phyloP scores from a whole-genome alignment of 1,140 invertebrate genomes.

The Diorhabda elongata region DNA sequence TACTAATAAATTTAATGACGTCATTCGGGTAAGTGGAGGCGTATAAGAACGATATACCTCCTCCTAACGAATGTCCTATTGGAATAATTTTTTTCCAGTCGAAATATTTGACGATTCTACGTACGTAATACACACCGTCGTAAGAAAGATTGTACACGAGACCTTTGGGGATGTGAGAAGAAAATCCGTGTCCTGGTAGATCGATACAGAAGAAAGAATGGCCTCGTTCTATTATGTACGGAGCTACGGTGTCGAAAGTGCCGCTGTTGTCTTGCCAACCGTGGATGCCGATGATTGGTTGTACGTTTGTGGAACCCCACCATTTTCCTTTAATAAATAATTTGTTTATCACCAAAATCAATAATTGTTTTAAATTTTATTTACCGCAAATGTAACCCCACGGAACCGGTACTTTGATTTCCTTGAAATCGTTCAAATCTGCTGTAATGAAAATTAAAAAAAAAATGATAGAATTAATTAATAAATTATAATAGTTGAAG shows the following conservation, averaged over 20 bases:
- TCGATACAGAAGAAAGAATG: slow-evolving; percentile 70
- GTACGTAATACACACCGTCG: slow-evolving; percentile 68
- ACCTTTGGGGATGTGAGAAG: slow-evolving; percentile 65
- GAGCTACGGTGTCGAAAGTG: slow-evolving; percentile 77
- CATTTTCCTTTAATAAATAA: slow-evolving; percentile 57
- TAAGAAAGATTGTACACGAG: slow-evolving; percentile 75
- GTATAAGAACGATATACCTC: slow-evolving; percentile 75
- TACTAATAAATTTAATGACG: slow-evolving; percentile 64
- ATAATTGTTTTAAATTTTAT: too few species aligned
- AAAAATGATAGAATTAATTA: too few species aligned
- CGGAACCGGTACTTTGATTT: too few species aligned
- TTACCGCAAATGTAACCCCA: too few species aligned
- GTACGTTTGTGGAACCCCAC: slow-evolving; percentile 68
- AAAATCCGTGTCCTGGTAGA: slow-evolving; percentile 77
- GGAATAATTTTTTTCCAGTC: slow-evolving; percentile 74
- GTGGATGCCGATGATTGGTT: slow-evolving; percentile 76
- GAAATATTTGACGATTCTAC: slow-evolving; percentile 71
- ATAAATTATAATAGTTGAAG: too few species aligned
- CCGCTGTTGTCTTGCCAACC: slow-evolving; percentile 88
- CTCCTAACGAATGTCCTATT: slow-evolving; percentile 79
- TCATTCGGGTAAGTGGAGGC: slow-evolving; percentile 72
- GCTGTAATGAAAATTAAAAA: too few species aligned
- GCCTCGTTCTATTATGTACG: slow-evolving; percentile 57
- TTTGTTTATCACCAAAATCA: too few species aligned
- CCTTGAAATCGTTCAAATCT: too few species aligned